These are phyloP conservation scores for Amblyopsis hoosieri DNA, from an alignment of 2,797 vertebrate genomes.

Conservation along the genomic window DNA sequence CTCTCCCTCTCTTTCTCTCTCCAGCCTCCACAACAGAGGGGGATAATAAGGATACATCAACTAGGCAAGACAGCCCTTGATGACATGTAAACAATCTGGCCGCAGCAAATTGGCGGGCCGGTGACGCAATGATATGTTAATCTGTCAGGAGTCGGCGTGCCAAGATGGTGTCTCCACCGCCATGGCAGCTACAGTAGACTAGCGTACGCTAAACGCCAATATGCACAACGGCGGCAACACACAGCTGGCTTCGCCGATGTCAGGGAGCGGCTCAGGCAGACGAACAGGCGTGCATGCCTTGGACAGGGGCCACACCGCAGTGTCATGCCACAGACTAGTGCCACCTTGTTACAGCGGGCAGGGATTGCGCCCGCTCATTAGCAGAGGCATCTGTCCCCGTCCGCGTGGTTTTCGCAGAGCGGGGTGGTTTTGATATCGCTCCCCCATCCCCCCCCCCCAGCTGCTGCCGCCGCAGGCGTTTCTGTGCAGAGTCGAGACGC, in stretches of 20 bases:
- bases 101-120: conserved; percentile 62
- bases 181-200: conserved; percentile 30
- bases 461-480: conserved; percentile 16
- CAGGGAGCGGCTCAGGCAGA: too few relatives aligned
- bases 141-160: conserved; percentile 46
- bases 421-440: conserved; percentile 40
- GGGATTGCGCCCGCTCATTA: conserved; percentile 47
- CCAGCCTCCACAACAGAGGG: conserved; percentile 24
- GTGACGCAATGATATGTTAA: conserved; percentile 57
- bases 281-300: too few relatives aligned
- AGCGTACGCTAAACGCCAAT: conserved; percentile 18
- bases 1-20: not conserved
- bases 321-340: not conserved
- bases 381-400: conserved; percentile 55
- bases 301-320: too few relatives aligned
- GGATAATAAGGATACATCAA: conserved; percentile 47
- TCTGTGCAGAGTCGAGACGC: conserved; percentile 15
- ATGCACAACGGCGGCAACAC: conserved; percentile 25
- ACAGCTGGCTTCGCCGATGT: not conserved
- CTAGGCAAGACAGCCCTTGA: conserved; percentile 36
- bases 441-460: not conserved
- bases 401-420: conserved; percentile 45
- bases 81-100: conserved; percentile 66
- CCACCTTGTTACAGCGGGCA: conserved; percentile 54
- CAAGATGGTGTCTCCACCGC: conserved; percentile 52